Evolutionary conservation across 2,113 vertebrate genomes (phyloP).

Genomic region (Thamnaconus septentrionalis): DNA sequence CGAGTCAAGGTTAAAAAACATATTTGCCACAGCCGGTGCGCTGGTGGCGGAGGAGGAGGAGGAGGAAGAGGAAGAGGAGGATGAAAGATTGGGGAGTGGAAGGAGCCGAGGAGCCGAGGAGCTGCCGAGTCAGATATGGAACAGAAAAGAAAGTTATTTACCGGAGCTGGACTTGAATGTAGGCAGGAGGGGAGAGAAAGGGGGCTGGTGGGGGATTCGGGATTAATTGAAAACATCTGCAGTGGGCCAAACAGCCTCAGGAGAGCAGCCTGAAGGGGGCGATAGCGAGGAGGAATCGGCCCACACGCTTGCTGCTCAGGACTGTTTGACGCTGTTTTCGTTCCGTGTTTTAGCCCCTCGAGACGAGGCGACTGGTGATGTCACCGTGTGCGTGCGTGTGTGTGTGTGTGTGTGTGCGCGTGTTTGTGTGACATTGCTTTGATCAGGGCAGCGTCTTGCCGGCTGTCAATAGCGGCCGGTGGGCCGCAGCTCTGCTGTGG

Average conservation of each 20-base stretch:
- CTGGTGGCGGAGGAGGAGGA: conserved; percentile 43
- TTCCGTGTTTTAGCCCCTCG: conserved; percentile 11
- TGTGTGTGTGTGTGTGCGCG: neutral
- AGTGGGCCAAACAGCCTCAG: conserved; percentile 53
- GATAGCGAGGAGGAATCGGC: conserved; percentile 38
- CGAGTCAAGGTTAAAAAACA: conserved; percentile 93
- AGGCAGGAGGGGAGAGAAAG: conserved; percentile 15
- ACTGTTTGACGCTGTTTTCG: conserved; percentile 21
- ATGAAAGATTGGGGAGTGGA: conserved; percentile 9
- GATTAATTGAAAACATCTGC: conserved; percentile 79
- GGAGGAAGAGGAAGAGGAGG: conserved; percentile 15
- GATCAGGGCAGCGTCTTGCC: conserved; percentile 70
- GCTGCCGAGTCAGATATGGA: conserved; percentile 53
- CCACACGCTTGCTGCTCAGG: too few relatives aligned
- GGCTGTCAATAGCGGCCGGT: conserved; percentile 62
- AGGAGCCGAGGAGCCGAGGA: conserved; percentile 13
- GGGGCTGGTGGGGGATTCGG: conserved; percentile 58
- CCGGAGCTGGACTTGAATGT: conserved; percentile 35
- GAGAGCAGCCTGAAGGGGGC: conserved; percentile 40
- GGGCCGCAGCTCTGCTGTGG: conserved; percentile 50
- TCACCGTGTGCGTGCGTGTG: conserved; percentile 12
- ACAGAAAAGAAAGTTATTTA: conserved; percentile 60
- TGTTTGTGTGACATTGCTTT: conserved; percentile 41
- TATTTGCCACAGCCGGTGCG: conserved; percentile 62
- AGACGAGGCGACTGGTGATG: conserved; percentile 44